Evolutionary conservation across 2,888 invertebrate genomes (phyloP).

Genomic region (Brachyptera putata): DNA sequence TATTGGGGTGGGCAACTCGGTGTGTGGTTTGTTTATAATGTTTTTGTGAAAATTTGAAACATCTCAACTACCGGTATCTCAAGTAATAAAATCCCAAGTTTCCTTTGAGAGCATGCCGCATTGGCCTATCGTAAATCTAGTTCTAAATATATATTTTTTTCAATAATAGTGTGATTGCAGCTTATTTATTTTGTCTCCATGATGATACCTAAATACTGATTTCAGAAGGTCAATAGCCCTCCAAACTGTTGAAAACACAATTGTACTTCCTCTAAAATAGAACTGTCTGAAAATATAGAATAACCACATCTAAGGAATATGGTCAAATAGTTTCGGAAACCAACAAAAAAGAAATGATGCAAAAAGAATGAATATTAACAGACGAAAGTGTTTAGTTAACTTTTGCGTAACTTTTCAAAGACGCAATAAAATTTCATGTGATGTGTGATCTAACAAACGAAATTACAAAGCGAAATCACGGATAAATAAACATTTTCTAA

Average conservation of each 20-base stretch:
- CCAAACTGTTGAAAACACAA: neutral
- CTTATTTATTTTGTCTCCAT: neutral
- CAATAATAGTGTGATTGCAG: neutral
- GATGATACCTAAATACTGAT: neutral
- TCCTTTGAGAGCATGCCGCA: constrained; percentile 10
- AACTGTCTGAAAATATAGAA: constrained; percentile 9
- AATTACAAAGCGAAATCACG: constrained; percentile 18
- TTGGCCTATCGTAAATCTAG: too few species aligned
- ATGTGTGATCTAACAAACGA: constrained; percentile 22
- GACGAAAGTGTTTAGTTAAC: constrained; percentile 14
- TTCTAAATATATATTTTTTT: neutral
- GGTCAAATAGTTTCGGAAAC: constrained; percentile 5
- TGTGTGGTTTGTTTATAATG: constrained; percentile 19
- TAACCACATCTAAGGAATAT: constrained; percentile 18
- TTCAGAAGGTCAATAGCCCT: neutral
- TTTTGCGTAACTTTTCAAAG: constrained; percentile 5
- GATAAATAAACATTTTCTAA: constrained; percentile 16
- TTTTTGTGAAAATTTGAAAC: constrained; percentile 13
- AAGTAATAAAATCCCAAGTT: neutral
- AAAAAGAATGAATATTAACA: constrained; percentile 13
- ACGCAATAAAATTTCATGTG: constrained; percentile 14
- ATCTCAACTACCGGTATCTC: too few species aligned
- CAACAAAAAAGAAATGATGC: neutral
- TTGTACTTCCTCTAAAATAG: constrained; percentile 12
- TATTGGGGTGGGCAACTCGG: neutral